Percentiles rank a stretch among this genome's conserved stretches.
Evolutionary conservation across 92 coral and sea anemone genomes (phyloP).

Genomic region (Umimayanthus kanabou): DNA sequence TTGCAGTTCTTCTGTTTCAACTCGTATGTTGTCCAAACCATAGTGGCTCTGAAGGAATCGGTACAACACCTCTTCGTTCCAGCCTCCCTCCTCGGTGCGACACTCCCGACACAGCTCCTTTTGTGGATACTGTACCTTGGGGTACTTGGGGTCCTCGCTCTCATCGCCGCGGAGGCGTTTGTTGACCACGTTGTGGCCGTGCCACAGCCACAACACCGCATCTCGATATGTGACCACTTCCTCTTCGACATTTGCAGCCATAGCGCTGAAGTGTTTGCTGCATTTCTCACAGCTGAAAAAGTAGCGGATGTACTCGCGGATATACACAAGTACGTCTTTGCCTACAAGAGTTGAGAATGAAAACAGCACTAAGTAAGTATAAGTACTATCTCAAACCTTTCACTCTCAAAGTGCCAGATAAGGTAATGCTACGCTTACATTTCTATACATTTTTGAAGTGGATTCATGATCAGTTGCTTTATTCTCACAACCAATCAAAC

Average conservation of each 20-base stretch:
- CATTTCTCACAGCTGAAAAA: conserved; percentile 90
- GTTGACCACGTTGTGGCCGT: conserved; percentile 90
- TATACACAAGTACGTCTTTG: conserved; percentile 54
- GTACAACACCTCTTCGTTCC: conserved; percentile 78
- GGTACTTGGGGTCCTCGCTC: conserved; percentile 91
- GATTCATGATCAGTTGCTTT: no score
- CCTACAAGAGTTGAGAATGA: not conserved
- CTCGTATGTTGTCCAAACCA: conserved; percentile 85
- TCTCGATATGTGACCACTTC: conserved; percentile 78
- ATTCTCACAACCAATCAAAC: no score
- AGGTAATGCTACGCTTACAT: no score
- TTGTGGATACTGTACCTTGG: conserved; percentile 89
- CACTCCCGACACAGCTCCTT: conserved; percentile 79
- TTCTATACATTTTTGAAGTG: not conserved
- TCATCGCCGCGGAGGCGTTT: conserved; percentile 79
- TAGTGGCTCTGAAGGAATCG: conserved; percentile 90
- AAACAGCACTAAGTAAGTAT: not conserved
- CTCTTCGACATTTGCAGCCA: conserved; percentile 74
- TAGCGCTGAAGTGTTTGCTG: conserved; percentile 71
- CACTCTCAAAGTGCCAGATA: no score
- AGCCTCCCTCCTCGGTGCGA: conserved; percentile 49
- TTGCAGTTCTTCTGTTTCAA: conserved; percentile 52
- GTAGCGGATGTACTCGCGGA: conserved; percentile 77
- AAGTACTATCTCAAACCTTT: not conserved
- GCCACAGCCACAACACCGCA: conserved; percentile 95